Evolutionary conservation across 2,797 vertebrate genomes (phyloP), one percentile per base, ranked within the genome.

Genomic region (Buceros bicornis): DNA sequence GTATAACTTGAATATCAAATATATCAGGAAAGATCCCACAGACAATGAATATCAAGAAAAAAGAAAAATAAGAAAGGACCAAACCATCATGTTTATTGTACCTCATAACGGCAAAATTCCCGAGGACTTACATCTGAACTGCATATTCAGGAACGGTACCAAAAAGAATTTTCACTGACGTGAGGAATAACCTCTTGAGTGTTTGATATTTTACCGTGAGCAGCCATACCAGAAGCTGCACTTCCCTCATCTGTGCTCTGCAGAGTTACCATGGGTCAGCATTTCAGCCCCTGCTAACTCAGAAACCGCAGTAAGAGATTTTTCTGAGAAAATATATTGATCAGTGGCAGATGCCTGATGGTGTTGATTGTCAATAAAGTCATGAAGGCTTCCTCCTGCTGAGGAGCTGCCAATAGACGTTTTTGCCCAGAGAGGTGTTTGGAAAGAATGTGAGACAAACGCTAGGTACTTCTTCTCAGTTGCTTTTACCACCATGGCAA

Each of bases 241-340:
- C 37, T 57, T 82, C 6, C 3, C 42, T 87, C 35, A 61, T 13
- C 67, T 51, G 24, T 56, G 51, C 14, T 80, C 51, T 51, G 31
- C 58, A 76, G 42, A 78, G 43, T 42, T 89, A 35, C 22, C 40
- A 13, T 11, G 29, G n/a, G 60, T n/a, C 92, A 88, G 1, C 43
- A 64, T 47, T 73, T 37, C 76, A 90, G 40, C 15, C 19, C 69
- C 1, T 7, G 21, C 10, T 56, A 45, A 77, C 21, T 64, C 65
- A 61, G 35, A 48, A 81, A 64, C 13, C 7, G 40, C 51, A 73
- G 19, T 6, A 58, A 61, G 53, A 71, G 13, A 7, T 65, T 70
- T 58, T 33, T 57, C 21, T 20, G 18, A 50, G 3, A 2, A 70
- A 81, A 72, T 28, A 60, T 3, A 60, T 19, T 0, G 0, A 22